Conservation (phyloP, 2,113 vertebrate species). For the Saimiri boliviensis region DNA sequence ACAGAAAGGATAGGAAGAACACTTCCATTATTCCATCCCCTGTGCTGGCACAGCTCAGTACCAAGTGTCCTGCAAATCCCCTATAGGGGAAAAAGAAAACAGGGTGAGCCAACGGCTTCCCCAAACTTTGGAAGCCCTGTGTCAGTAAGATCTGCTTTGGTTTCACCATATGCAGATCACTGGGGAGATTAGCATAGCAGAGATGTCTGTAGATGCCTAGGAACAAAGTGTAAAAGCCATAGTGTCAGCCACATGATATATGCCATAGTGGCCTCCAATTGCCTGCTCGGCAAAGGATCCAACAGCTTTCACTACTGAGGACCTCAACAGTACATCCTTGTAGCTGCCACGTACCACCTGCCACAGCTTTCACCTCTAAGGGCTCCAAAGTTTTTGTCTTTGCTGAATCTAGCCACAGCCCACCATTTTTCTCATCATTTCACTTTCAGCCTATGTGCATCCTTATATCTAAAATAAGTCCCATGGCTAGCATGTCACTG, state of each 20-base stretch:
- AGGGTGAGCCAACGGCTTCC: not conserved
- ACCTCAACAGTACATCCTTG: not conserved
- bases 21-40: not conserved
- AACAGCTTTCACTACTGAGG: not conserved
- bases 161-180: no score
- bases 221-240: no score
- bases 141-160: no score
- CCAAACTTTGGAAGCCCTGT: not conserved
- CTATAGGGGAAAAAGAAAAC: not conserved
- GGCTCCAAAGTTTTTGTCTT: not conserved
- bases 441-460: not conserved
- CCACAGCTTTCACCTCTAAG: not conserved
- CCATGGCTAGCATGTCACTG: not conserved
- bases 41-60: not conserved
- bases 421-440: not conserved
- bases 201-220: no score
- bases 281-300: not conserved
- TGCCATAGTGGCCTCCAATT: not conserved
- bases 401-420: not conserved
- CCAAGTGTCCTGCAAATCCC: no score
- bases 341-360: no score
- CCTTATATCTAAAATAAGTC: not conserved
- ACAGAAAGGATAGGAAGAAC: not conserved
- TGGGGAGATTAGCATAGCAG: no score
- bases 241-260: not conserved